phyloP scores from a whole-genome alignment of 2,113 vertebrate genomes.

The Psilopogon haemacephalus region DNA sequence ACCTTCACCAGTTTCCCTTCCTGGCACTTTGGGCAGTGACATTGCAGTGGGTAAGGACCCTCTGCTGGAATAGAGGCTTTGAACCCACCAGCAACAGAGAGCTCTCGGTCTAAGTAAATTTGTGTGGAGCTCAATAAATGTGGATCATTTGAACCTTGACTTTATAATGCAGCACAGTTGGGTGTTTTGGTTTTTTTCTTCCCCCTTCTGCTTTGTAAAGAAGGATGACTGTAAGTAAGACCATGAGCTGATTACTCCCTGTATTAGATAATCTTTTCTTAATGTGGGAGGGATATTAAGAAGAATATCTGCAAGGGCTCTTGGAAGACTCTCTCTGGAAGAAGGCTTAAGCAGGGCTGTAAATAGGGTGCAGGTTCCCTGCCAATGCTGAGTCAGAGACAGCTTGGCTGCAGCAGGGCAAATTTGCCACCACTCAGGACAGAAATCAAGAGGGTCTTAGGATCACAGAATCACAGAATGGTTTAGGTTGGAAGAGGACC shows the following conservation, averaged over 20 bases:
- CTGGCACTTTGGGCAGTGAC: neutral
- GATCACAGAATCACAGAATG: no score
- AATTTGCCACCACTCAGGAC: neutral
- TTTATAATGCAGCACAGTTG: slow-evolving; percentile 14
- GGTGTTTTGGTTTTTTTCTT: no score
- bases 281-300: slow-evolving; percentile 39
- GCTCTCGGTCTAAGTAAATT: neutral
- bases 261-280: slow-evolving; percentile 31
- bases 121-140: neutral
- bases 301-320: neutral
- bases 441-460: neutral
- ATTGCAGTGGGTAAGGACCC: neutral
- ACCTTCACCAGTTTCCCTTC: neutral
- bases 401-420: neutral
- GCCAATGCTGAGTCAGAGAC: neutral
- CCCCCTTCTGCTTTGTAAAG: neutral
- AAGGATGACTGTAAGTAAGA: slow-evolving; percentile 20
- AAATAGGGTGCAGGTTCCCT: neutral
- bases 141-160: slow-evolving; percentile 23
- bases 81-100: neutral
- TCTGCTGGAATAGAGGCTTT: neutral
- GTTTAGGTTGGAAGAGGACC: no score
- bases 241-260: slow-evolving; percentile 31
- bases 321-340: slow-evolving; percentile 25
- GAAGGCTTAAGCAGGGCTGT: neutral